These are phyloP conservation scores for Aethes cnicana DNA, from an alignment of 2,888 invertebrate species.

Conservation along the genomic window DNA sequence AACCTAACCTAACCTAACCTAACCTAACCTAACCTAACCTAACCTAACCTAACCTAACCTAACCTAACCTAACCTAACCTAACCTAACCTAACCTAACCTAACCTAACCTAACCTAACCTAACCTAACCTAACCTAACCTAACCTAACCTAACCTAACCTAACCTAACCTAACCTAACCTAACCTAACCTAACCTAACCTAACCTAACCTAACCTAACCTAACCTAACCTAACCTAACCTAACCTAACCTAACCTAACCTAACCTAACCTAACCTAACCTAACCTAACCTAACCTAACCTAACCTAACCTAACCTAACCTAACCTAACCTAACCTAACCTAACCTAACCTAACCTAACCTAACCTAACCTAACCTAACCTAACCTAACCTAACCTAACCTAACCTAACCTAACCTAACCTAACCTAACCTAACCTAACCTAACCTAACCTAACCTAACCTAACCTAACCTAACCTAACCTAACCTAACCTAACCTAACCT, in stretches of 20 bases:
- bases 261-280: slow-evolving; percentile 10
- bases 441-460: slow-evolving; percentile 10
- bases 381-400: slow-evolving; percentile 10
- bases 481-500: slow-evolving; percentile 9
- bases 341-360: slow-evolving; percentile 8
- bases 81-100: too few relatives aligned
- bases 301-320: slow-evolving; percentile 10
- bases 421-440: slow-evolving; percentile 10
- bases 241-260: slow-evolving; percentile 10
- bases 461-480: slow-evolving; percentile 10
- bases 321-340: slow-evolving; percentile 10
- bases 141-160: too few relatives aligned
- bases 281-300: slow-evolving; percentile 10
- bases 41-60: too few relatives aligned
- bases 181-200: too few relatives aligned
- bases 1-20: too few relatives aligned
- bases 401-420: slow-evolving; percentile 10
- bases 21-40: too few relatives aligned
- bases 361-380: slow-evolving; percentile 10
- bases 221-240: slow-evolving; percentile 9
- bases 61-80: too few relatives aligned
- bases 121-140: too few relatives aligned
- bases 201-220: slow-evolving; percentile 19
- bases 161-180: too few relatives aligned
- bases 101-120: too few relatives aligned